phyloP scores from a whole-genome alignment of 2,888 invertebrate species.

The Junonia oenone region DNA sequence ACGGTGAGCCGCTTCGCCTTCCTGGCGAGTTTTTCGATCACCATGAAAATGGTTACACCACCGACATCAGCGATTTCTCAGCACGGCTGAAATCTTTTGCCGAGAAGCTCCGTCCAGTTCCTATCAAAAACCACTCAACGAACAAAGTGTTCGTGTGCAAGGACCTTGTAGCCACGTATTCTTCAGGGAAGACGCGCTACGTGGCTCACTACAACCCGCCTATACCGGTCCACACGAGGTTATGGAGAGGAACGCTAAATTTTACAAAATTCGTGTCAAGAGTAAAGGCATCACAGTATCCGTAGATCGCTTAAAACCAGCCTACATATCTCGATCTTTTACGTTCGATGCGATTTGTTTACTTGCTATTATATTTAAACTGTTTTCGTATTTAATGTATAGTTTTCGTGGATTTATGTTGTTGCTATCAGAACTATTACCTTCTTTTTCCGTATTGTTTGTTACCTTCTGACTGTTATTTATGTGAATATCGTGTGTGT shows the following conservation, averaged over 20 bases:
- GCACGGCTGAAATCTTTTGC: constrained; percentile 5
- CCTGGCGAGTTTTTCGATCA: constrained; percentile 26
- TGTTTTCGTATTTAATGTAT: no score
- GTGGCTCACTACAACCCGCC: background rate
- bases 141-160: constrained; percentile 31
- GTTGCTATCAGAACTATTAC: no score
- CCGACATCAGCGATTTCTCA: constrained; percentile 18
- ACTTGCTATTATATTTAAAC: no score
- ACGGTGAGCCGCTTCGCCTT: constrained; percentile 29
- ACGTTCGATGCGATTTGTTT: no score
- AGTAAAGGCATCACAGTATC: background rate
- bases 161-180: constrained; percentile 33
- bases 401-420: no score
- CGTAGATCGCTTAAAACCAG: background rate
- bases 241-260: background rate
- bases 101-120: constrained; percentile 8
- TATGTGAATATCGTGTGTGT: no score
- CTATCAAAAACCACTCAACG: constrained; percentile 25
- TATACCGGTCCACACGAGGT: background rate
- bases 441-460: no score
- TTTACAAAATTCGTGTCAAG: background rate
- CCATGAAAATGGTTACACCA: background rate
- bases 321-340: background rate
- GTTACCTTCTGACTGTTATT: no score
- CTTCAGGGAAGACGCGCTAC: constrained; percentile 26